Percentiles rank a stretch among this genome's conserved stretches.
Evolutionary conservation across 2,113 vertebrate species (phyloP).

Genomic region (Clupea harengus): DNA sequence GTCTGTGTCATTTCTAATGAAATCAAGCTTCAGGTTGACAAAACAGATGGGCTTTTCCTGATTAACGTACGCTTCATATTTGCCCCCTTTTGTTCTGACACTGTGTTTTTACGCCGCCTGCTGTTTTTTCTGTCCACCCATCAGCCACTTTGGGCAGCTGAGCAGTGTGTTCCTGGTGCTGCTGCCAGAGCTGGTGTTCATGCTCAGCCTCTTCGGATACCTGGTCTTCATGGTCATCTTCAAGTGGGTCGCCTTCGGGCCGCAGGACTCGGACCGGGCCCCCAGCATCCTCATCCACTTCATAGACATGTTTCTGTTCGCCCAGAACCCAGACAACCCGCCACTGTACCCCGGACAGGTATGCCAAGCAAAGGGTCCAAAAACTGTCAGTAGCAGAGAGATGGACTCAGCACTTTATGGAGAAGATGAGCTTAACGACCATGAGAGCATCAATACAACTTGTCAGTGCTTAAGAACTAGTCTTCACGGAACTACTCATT

Average conservation of each 20-base stretch:
- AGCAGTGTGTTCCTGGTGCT: conserved; percentile 76
- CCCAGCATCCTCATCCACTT: conserved; percentile 87
- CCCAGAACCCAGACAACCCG: conserved; percentile 57
- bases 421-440: neutral
- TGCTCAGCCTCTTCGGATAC: conserved; percentile 82
- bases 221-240: conserved; percentile 79
- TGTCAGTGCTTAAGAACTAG: too few species aligned
- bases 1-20: neutral
- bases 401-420: neutral
- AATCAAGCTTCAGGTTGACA: neutral
- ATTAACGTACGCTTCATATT: neutral
- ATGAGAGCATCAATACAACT: neutral
- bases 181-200: conserved; percentile 77
- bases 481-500: neutral
- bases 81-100: neutral
- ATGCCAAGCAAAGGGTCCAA: neutral
- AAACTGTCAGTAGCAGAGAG: neutral
- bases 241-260: conserved; percentile 72
- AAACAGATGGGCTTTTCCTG: neutral
- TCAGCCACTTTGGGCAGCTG: conserved; percentile 71
- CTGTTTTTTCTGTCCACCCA: neutral
- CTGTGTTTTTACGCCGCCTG: neutral
- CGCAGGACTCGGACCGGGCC: conserved; percentile 51
- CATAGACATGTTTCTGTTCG: conserved; percentile 85
- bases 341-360: conserved; percentile 67